phyloP scores from a whole-genome alignment of 53 echinoderm and acorn worm genomes.

The Patiria pectinifera region DNA sequence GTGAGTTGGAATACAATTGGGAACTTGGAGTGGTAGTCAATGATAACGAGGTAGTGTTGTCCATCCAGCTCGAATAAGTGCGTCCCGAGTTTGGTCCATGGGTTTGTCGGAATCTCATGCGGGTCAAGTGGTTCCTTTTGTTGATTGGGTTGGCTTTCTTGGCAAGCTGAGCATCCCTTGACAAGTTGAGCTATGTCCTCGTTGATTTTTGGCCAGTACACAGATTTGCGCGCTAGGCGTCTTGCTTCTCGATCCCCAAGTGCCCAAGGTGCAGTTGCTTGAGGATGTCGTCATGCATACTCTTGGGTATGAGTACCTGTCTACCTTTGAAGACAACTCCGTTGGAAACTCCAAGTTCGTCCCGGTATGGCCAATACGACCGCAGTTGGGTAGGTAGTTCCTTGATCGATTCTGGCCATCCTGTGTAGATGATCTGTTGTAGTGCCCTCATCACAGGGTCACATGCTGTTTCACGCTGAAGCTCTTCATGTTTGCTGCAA shows the following conservation, averaged over 20 bases:
- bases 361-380: conserved; percentile 70
- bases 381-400: conserved; percentile 57
- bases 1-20: too few relatives aligned
- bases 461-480: conserved; percentile 21
- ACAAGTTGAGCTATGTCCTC: background rate
- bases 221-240: conserved; percentile 60
- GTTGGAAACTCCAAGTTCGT: conserved; percentile 60
- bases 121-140: conserved; percentile 41
- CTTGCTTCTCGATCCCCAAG: conserved; percentile 67
- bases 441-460: conserved; percentile 40
- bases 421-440: conserved; percentile 20
- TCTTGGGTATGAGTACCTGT: conserved; percentile 64
- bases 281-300: conserved; percentile 56
- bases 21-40: too few relatives aligned
- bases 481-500: conserved; percentile 20
- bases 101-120: conserved; percentile 36
- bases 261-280: conserved; percentile 63
- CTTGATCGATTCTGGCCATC: conserved; percentile 67
- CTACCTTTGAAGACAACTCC: conserved; percentile 71
- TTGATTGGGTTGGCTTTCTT: conserved; percentile 32
- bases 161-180: conserved; percentile 37
- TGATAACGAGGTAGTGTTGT: too few relatives aligned
- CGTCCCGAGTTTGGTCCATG: too few relatives aligned
- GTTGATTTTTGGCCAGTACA: conserved; percentile 79
- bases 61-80: too few relatives aligned